phyloP scores from a whole-genome alignment of 2,797 vertebrate species.

The Hylomyscus alleni region DNA sequence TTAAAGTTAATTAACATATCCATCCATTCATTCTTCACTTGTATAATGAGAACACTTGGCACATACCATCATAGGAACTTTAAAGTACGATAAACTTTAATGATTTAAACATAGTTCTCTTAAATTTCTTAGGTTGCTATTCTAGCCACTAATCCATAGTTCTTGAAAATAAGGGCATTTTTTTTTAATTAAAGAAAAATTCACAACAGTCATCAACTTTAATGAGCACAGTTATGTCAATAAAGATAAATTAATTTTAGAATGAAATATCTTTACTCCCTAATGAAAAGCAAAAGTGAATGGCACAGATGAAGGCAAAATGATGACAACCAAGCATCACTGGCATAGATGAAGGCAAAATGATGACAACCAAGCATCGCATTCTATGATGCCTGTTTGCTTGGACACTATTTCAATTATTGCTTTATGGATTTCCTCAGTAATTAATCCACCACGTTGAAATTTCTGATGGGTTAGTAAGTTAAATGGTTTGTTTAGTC shows the following conservation, averaged over 20 bases:
- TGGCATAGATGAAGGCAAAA: not conserved
- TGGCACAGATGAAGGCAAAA: not conserved
- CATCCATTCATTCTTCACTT: not conserved
- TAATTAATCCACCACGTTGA: not conserved
- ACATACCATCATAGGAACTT: not conserved
- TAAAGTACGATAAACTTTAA: not conserved
- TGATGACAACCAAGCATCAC: not conserved
- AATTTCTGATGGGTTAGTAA: not conserved
- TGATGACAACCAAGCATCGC: not conserved
- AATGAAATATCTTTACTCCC: not conserved
- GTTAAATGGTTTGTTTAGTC: not conserved
- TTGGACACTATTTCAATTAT: not conserved
- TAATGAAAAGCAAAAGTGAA: constrained; percentile 21
- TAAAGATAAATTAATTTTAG: not conserved
- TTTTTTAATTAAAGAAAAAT: not conserved
- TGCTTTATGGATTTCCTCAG: not conserved
- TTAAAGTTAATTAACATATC: not conserved
- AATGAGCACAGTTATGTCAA: not conserved
- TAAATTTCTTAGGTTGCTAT: not conserved
- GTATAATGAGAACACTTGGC: not conserved
- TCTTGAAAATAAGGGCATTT: not conserved
- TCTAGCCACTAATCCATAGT: not conserved
- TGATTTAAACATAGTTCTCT: not conserved
- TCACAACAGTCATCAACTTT: not conserved
- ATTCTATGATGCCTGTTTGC: not conserved